A percentile compares a stretch with the other conserved stretches of the same genome.
phyloP scores from a whole-genome alignment of 2,888 invertebrate genomes.

The Notocelia uddmanniana region DNA sequence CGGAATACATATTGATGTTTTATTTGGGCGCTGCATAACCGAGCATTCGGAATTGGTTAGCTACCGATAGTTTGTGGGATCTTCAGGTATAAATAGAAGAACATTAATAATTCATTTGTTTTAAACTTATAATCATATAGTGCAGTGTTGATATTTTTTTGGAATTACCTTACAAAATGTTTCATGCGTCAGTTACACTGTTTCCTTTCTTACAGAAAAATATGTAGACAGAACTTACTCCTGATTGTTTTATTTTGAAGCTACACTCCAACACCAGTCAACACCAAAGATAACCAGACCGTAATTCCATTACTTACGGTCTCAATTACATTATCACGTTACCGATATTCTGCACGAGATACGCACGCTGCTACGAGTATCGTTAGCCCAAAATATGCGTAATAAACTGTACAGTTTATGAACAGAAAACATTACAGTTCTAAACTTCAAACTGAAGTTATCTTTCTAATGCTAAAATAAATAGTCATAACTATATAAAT shows the following conservation, averaged over 20 bases:
- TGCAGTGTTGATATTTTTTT: too few relatives aligned
- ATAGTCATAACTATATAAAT: conserved; percentile 78
- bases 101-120: too few relatives aligned
- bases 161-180: too few relatives aligned
- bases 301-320: neutral
- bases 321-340: neutral
- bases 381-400: conserved; percentile 14
- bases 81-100: too few relatives aligned
- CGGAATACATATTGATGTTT: too few relatives aligned
- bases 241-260: neutral
- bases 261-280: neutral
- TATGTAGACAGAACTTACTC: too few relatives aligned
- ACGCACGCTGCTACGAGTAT: conserved; percentile 7
- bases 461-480: conserved; percentile 44
- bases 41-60: too few relatives aligned
- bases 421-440: conserved; percentile 35
- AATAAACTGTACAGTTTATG: conserved; percentile 33
- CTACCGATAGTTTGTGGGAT: too few relatives aligned
- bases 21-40: neutral
- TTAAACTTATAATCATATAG: too few relatives aligned
- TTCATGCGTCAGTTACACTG: too few relatives aligned
- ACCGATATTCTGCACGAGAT: neutral
- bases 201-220: too few relatives aligned
- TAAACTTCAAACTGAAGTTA: conserved; percentile 41
- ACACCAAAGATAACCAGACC: neutral